Conservation (phyloP, 2,113 vertebrate species). For the Salvator merianae region DNA sequence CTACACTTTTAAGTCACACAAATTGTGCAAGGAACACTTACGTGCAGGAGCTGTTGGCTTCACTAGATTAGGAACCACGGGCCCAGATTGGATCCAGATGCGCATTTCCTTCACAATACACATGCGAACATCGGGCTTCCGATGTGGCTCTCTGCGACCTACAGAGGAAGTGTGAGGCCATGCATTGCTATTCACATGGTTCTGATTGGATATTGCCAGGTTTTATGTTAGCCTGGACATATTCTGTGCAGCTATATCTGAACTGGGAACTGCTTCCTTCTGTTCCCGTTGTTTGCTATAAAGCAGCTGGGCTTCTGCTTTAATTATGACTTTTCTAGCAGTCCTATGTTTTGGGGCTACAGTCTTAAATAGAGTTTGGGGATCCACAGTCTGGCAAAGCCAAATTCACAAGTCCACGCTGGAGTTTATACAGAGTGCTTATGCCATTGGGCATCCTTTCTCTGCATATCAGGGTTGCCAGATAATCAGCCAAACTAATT, state of each 20-base stretch:
- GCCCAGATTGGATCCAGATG: background rate
- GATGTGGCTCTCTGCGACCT: background rate
- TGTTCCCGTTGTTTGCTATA: background rate
- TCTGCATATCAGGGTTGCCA: too few relatives aligned
- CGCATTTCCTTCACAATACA: background rate
- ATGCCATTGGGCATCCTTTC: background rate
- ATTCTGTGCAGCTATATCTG: background rate
- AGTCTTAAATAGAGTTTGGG: background rate
- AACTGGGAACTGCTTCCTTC: background rate
- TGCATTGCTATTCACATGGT: background rate
- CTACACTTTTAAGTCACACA: background rate
- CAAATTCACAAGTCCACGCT: background rate
- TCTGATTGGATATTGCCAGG: background rate
- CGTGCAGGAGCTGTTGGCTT: background rate
- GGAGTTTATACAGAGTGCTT: background rate
- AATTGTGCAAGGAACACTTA: background rate
- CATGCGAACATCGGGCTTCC: background rate
- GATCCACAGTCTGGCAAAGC: background rate
- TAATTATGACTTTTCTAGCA: background rate
- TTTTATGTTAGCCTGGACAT: background rate
- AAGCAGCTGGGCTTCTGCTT: background rate
- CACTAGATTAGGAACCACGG: background rate
- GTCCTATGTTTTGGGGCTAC: background rate
- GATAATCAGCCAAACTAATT: too few relatives aligned
- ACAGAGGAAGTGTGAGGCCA: background rate